Evolutionary conservation across 2,888 invertebrate genomes (phyloP).

Genomic region (Anthophora plumipes): DNA sequence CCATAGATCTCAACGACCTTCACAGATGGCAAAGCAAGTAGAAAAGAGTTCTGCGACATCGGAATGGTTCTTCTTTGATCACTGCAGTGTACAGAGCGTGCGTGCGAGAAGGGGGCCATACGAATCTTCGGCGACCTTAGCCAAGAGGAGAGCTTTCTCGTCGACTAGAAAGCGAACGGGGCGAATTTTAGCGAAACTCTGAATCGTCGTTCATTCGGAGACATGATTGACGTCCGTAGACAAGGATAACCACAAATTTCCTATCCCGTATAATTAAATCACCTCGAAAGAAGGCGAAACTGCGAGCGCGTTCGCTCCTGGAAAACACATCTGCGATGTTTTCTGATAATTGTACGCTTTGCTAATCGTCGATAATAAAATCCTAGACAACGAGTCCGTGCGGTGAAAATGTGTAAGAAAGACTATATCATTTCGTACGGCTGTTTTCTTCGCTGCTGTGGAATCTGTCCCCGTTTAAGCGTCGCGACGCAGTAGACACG

Average conservation of each 20-base stretch:
- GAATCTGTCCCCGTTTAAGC: slow-evolving; percentile 13
- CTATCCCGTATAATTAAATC: slow-evolving; percentile 31
- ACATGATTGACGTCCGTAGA: slow-evolving; percentile 1
- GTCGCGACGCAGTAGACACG: not conserved
- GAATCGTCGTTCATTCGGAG: not conserved
- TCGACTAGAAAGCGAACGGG: slow-evolving; percentile 10
- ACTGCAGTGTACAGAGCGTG: not conserved
- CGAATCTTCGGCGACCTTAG: slow-evolving; percentile 8
- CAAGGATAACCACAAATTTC: not conserved
- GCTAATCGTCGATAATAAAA: not conserved
- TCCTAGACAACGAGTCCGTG: not conserved
- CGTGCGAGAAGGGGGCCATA: not conserved
- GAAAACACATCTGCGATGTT: slow-evolving; percentile 29
- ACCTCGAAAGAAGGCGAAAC: slow-evolving; percentile 16
- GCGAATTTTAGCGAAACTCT: slow-evolving; percentile 5
- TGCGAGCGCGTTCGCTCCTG: not conserved
- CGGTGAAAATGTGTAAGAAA: not conserved
- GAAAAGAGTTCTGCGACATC: too few relatives aligned
- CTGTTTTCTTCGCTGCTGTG: slow-evolving; percentile 30
- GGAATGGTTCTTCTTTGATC: too few relatives aligned
- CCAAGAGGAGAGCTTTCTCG: slow-evolving; percentile 42
- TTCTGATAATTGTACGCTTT: not conserved
- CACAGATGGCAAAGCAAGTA: not conserved
- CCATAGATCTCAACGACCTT: too few relatives aligned
- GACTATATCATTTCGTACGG: not conserved